Evolutionary conservation across 2,888 invertebrate species (phyloP).

Genomic region (Acronicta psi): DNA sequence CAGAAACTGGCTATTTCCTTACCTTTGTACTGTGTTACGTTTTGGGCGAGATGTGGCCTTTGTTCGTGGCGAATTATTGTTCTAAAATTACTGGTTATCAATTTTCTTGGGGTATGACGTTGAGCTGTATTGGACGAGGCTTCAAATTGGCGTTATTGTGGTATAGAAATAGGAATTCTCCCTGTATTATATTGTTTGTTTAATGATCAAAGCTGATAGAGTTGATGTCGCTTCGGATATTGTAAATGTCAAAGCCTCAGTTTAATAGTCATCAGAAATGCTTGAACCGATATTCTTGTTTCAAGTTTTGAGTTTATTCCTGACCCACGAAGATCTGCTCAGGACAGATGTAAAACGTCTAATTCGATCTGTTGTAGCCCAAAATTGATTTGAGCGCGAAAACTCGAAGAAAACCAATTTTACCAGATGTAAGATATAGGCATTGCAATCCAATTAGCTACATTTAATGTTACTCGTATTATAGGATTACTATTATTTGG

Average conservation of each 20-base stretch:
- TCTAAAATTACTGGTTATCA: conserved; percentile 64
- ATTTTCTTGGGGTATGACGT: conserved; percentile 61
- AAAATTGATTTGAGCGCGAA: no score
- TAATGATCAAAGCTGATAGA: conserved; percentile 29
- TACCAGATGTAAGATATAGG: no score
- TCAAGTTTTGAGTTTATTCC: background rate
- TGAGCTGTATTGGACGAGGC: conserved; percentile 36
- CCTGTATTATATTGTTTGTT: conserved; percentile 20
- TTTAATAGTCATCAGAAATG: no score
- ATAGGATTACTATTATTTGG: no score
- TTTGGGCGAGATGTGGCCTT: conserved; percentile 62
- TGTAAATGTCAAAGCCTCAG: conserved; percentile 9
- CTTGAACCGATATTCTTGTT: background rate
- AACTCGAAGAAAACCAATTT: no score
- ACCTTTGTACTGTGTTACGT: conserved; percentile 72
- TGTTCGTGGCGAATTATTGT: conserved; percentile 68
- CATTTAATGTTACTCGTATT: no score
- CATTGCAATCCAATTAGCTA: no score
- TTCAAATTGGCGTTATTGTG: conserved; percentile 28
- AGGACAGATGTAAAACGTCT: no score
- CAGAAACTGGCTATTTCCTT: conserved; percentile 83
- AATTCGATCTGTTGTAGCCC: no score
- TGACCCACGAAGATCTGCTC: no score
- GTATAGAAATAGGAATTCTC: conserved; percentile 3
- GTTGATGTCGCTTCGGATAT: conserved; percentile 23